phyloP scores from a whole-genome alignment of 2,113 vertebrate species.

The Pycnonotus jocosus region DNA sequence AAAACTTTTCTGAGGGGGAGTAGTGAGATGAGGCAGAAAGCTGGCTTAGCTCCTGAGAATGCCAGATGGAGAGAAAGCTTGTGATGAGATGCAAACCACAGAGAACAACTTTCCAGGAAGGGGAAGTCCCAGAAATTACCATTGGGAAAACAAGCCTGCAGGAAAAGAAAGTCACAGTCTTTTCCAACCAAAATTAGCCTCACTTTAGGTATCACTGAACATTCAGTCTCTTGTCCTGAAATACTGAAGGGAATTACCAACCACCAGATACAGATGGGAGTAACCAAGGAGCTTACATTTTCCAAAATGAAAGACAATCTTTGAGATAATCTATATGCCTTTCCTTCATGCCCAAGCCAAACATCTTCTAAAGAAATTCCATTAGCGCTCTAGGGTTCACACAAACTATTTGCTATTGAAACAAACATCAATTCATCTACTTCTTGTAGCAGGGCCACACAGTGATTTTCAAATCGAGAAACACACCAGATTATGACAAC shows the following conservation, averaged over 20 bases:
- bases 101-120: background rate
- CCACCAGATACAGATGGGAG: background rate
- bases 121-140: background rate
- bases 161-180: background rate
- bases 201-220: background rate
- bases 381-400: background rate
- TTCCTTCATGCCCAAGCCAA: background rate
- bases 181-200: background rate
- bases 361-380: background rate
- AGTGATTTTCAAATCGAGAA: background rate
- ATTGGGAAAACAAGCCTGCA: background rate
- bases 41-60: background rate
- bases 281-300: background rate
- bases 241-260: background rate
- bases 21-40: background rate
- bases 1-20: background rate
- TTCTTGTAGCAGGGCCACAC: background rate
- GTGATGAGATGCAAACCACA: background rate
- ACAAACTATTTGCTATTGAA: background rate
- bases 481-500: background rate
- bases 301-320: background rate
- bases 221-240: background rate
- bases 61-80: slow-evolving; percentile 16
- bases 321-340: background rate
- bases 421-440: background rate